Base-by-base conservation (phyloP, 2,888 invertebrate species). In the Amiota communis region DNA sequence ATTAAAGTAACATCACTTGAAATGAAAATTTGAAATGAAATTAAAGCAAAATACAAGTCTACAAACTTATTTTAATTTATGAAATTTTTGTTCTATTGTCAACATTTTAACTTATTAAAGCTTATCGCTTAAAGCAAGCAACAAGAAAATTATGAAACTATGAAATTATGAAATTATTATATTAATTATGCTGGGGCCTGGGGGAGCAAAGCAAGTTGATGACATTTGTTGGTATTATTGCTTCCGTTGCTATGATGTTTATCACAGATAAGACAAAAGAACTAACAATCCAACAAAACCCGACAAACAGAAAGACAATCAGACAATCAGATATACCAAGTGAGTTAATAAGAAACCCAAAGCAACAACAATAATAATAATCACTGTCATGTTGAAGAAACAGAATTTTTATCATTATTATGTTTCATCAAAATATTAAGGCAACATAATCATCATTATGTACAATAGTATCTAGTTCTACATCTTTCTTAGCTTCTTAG, bases 131-230 rank as follows among this genome's bases (percentile, higher is more conserved):
- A 12, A 20, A 15, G 13, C 67, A 80, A 82, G 81, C 84, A 86
- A 36, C 36, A 36, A 6, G 36, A 36, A 84, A 85, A 83, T 83
- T 83, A 83, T 85, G 85, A 83, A 83, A 83, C 84, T 83, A 84
- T 85, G 81, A 83, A 84, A 84, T 81, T 84, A 83, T 85, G 85
- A 83, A 83, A 83, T 85, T 83, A 84, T 85, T 83, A 83, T 85
- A 84, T 81, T 84, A 83, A 85, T 82, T 80, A 78, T 80, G 76
- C 83, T 78, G 76, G 81, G 85, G 83, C 13, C 13, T n/a, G 53
- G 15, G 15, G 13, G 53, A 53, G 15, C 53, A 15, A 53, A 12
- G n/a, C 53, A 13, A 13, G 13, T 53, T 53, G 13, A 15, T 53
- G 53, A 59, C 57, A 36, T 36, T 36, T 47, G 47, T 71, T 71